These are phyloP conservation scores for Ursus arctos DNA, from an alignment of 2,113 vertebrate species.

Conservation along the genomic window DNA sequence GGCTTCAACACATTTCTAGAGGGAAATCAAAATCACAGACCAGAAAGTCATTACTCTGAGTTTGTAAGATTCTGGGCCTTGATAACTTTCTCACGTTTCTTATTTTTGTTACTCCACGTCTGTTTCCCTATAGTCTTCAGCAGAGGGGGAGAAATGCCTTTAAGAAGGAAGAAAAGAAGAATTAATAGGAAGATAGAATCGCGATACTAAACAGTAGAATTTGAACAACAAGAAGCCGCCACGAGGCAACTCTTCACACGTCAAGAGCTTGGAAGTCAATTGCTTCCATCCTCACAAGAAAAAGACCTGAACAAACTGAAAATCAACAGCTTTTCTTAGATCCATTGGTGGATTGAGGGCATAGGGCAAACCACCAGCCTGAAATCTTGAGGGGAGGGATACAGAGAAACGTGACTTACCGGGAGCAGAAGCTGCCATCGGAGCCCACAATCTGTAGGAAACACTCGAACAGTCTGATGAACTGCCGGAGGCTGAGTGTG, in stretches of 20 bases:
- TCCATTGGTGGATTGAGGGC: background rate
- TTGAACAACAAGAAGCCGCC: background rate
- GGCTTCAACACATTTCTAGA: slow-evolving; percentile 29
- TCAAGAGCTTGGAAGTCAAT: background rate
- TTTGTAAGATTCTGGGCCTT: slow-evolving; percentile 13
- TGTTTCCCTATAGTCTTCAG: background rate
- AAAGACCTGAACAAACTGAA: background rate
- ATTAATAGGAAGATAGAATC: background rate
- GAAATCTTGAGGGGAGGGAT: background rate
- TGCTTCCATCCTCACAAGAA: background rate
- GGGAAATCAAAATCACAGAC: slow-evolving; percentile 22
- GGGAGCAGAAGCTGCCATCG: background rate
- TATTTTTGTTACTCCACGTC: background rate
- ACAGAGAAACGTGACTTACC: slow-evolving; percentile 21
- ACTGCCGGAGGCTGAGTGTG: background rate
- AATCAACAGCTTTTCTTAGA: slow-evolving; percentile 3
- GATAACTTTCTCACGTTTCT: background rate
- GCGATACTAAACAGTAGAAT: background rate
- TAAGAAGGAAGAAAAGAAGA: background rate
- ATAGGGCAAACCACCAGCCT: background rate
- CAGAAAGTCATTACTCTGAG: background rate
- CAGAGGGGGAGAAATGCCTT: background rate
- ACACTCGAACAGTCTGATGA: rapidly evolving
- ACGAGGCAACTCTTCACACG: background rate
- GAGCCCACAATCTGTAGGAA: background rate